phyloP scores from a whole-genome alignment of 2,888 invertebrate genomes.

The Torymus texanus region DNA sequence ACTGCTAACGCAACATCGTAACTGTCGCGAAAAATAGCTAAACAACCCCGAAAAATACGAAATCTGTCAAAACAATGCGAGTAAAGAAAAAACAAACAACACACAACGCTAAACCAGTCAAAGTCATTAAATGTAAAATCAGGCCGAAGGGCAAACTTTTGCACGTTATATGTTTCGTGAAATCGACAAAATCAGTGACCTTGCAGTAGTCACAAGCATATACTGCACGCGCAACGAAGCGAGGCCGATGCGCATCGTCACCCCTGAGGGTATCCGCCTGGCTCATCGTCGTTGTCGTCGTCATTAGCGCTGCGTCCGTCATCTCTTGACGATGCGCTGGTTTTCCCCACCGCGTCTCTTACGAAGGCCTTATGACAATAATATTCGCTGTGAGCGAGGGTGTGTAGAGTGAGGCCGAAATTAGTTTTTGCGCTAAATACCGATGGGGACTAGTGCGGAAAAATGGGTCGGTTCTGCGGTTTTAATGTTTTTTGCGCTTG shows the following conservation, averaged over 20 bases:
- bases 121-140: constrained; percentile 14
- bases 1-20: too few species aligned
- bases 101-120: constrained; percentile 4
- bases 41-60: too few species aligned
- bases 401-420: constrained; percentile 10
- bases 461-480: constrained; percentile 1
- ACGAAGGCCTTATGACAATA: constrained; percentile 38
- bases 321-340: constrained; percentile 37
- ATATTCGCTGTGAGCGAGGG: constrained; percentile 4
- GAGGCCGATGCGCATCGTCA: neutral
- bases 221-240: too few species aligned
- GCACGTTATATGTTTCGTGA: neutral
- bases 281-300: constrained; percentile 31
- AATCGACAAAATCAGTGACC: constrained; percentile 11
- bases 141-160: neutral
- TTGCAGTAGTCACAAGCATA: neutral
- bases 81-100: constrained; percentile 35
- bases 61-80: too few species aligned
- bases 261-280: constrained; percentile 15
- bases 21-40: too few species aligned
- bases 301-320: constrained; percentile 59
- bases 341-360: neutral
- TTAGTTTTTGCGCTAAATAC: constrained; percentile 41
- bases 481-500: neutral
- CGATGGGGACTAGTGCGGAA: neutral